Percentiles rank a stretch among this genome's conserved stretches.
These are phyloP conservation scores for Caenorhabditis latens DNA, from an alignment of 1,140 invertebrate species.

Conservation along the genomic window DNA sequence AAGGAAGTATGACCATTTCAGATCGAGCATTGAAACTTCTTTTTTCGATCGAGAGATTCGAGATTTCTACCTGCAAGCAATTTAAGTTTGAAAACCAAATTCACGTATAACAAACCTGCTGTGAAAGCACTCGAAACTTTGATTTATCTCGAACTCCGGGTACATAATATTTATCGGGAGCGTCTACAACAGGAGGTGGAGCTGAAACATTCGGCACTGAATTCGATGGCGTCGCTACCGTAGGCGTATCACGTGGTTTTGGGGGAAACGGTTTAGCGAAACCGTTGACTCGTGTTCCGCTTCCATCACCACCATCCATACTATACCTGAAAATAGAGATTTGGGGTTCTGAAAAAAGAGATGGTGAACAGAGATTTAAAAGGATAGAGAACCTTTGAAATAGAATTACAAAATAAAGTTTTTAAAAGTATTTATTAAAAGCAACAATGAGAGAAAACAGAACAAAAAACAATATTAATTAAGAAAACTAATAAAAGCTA, in stretches of 20 bases:
- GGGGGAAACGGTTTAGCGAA: conserved; percentile 43
- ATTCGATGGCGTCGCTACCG: background rate
- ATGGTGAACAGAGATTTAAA: background rate
- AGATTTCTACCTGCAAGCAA: conserved; percentile 20
- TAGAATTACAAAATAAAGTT: background rate
- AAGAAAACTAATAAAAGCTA: conserved; percentile 84
- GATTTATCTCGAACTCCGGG: conserved; percentile 23
- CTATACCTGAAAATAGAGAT: background rate
- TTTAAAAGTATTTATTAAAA: background rate
- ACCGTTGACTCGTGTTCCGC: background rate
- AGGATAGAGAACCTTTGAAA: background rate
- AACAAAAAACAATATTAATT: conserved; percentile 23
- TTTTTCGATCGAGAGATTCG: background rate
- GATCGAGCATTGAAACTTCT: conserved; percentile 30
- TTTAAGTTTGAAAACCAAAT: background rate
- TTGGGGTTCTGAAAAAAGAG: background rate
- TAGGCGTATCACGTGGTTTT: background rate
- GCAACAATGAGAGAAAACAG: background rate
- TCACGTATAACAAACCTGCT: background rate
- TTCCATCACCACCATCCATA: background rate
- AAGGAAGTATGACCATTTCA: background rate
- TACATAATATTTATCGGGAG: conserved; percentile 1
- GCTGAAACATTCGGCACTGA: too few species aligned
- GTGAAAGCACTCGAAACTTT: conserved; percentile 28
- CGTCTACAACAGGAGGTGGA: background rate